Evolutionary conservation across 2,797 vertebrate species (phyloP).

Genomic region (Parauchenoglanis ngamensis): DNA sequence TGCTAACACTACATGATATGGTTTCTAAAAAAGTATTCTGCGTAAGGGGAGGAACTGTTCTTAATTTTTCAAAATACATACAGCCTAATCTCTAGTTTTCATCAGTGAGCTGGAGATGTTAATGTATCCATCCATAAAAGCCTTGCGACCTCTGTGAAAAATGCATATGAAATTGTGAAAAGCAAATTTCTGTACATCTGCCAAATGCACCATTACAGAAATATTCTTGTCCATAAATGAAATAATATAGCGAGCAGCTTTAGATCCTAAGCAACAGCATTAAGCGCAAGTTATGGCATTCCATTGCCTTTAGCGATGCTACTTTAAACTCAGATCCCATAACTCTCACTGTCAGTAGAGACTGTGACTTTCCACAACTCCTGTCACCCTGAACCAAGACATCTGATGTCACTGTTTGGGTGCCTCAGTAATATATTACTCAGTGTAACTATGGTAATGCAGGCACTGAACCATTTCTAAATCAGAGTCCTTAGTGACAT

Average conservation of each 20-base stretch:
- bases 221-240: conserved; percentile 52
- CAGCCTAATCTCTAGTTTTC: conserved; percentile 26
- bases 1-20: background rate
- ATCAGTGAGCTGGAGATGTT: conserved; percentile 38
- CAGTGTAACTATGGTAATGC: conserved; percentile 28
- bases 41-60: background rate
- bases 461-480: conserved; percentile 44
- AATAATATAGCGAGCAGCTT: conserved; percentile 48
- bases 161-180: conserved; percentile 43
- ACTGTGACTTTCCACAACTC: conserved; percentile 53
- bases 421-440: conserved; percentile 50
- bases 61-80: conserved; percentile 10
- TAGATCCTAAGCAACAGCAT: conserved; percentile 46
- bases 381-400: conserved; percentile 39
- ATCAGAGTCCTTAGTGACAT: conserved; percentile 40
- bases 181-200: conserved; percentile 48
- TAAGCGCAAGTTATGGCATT: conserved; percentile 48
- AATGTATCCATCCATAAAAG: conserved; percentile 34
- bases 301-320: conserved; percentile 36
- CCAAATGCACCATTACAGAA: conserved; percentile 54
- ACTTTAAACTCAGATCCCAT: conserved; percentile 50
- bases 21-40: background rate
- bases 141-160: conserved; percentile 44
- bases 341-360: conserved; percentile 41
- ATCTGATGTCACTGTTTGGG: conserved; percentile 48